A percentile compares a stretch with the other conserved stretches of the same genome.
Evolutionary conservation across 2,113 vertebrate genomes (phyloP).

Genomic region (Conger conger): DNA sequence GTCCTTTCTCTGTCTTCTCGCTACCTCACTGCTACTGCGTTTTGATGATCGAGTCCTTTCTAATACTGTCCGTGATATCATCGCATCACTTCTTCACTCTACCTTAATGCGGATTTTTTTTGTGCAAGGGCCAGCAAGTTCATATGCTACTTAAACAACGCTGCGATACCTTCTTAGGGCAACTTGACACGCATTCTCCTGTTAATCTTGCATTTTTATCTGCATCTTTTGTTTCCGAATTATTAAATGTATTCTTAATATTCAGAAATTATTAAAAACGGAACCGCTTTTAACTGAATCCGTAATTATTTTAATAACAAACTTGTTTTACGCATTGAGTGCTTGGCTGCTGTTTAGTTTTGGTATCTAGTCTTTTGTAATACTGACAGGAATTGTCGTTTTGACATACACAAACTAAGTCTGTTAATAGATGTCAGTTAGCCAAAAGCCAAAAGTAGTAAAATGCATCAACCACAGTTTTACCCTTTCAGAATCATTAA

Average conservation of each 20-base stretch:
- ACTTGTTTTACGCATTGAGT: too few relatives aligned
- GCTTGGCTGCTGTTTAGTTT: too few relatives aligned
- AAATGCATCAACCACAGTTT: too few relatives aligned
- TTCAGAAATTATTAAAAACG: neutral
- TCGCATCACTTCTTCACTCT: neutral
- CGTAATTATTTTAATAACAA: too few relatives aligned
- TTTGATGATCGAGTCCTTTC: neutral
- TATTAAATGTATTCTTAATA: neutral
- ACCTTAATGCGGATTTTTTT: neutral
- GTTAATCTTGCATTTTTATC: neutral
- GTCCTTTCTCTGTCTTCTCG: constrained; percentile 11
- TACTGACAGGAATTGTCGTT: too few relatives aligned
- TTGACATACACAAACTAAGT: too few relatives aligned
- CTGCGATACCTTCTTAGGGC: too few relatives aligned
- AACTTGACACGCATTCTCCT: neutral
- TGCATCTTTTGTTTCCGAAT: neutral
- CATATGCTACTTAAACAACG: neutral
- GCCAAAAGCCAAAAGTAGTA: too few relatives aligned
- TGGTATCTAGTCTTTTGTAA: too few relatives aligned
- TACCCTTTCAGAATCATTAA: too few relatives aligned
- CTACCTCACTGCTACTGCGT: neutral
- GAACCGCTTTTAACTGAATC: too few relatives aligned
- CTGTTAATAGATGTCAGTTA: too few relatives aligned
- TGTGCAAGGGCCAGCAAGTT: neutral
- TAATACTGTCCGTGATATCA: neutral